Conservation (phyloP, 2,888 invertebrate genomes). For the Poecilobothrus nobilitatus region DNA sequence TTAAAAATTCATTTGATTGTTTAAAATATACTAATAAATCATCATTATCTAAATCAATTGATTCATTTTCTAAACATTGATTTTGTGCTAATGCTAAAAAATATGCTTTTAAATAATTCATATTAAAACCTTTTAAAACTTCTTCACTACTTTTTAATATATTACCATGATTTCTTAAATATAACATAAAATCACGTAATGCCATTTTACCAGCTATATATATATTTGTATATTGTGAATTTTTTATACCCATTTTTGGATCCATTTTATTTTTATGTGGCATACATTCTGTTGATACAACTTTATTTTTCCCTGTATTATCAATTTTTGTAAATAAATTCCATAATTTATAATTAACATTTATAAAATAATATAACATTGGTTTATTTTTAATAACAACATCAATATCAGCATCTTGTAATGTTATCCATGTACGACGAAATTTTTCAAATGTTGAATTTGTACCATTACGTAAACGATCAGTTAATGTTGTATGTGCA, state of each 20-base stretch:
- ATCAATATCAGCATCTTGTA: conserved; percentile 1
- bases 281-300: neutral
- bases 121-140: neutral
- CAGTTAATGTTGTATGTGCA: neutral
- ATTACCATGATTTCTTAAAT: neutral
- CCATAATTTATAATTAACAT: neutral
- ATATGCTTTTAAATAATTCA: neutral
- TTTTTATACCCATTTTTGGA: neutral
- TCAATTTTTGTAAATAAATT: neutral
- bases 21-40: neutral
- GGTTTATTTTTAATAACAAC: neutral
- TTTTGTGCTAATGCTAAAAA: neutral
- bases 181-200: neutral
- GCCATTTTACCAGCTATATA: neutral
- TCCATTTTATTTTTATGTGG: neutral
- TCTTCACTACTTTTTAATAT: neutral
- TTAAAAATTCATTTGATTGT: neutral
- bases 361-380: conserved; percentile 8
- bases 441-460: conserved; percentile 2
- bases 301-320: neutral
- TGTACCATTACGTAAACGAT: neutral
- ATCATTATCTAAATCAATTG: neutral
- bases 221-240: neutral
- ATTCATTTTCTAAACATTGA: neutral
- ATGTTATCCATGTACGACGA: neutral